A percentile compares a stretch with the other conserved stretches of the same genome.
phyloP scores from a whole-genome alignment of 1,140 invertebrate genomes.

The Drosophila repleta region DNA sequence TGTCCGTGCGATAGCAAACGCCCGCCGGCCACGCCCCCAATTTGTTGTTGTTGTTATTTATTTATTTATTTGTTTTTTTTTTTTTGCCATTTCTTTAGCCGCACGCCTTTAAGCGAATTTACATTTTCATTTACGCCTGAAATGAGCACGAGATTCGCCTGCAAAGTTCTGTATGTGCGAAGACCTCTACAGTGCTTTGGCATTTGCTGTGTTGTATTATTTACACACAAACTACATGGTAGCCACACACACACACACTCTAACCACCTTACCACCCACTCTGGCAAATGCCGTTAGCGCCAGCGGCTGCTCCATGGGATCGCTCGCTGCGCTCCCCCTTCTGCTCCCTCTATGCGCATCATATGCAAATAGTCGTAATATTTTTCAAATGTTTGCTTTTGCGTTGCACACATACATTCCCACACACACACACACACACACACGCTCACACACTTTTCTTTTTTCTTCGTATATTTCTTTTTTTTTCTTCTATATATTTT shows the following conservation, averaged over 20 bases:
- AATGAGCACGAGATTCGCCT: constrained; percentile 68
- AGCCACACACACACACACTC: constrained; percentile 11
- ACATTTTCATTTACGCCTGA: constrained; percentile 76
- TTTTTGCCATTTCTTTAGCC: constrained; percentile 30
- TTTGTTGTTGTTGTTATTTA: neutral
- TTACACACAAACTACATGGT: constrained; percentile 57
- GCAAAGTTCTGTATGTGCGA: constrained; percentile 16
- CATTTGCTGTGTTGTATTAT: constrained; percentile 61
- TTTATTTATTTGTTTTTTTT: neutral
- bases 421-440: constrained; percentile 26
- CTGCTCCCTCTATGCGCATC: constrained; percentile 46
- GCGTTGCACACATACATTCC: constrained; percentile 48
- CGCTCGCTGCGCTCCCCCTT: neutral
- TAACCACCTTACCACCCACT: constrained; percentile 9
- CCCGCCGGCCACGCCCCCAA: neutral
- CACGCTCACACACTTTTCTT: constrained; percentile 11
- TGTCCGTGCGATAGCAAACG: neutral
- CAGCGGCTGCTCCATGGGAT: constrained; percentile 27
- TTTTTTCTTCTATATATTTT: constrained; percentile 6
- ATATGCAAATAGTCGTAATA: constrained; percentile 81
- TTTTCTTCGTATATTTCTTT: constrained; percentile 22
- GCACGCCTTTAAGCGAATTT: constrained; percentile 67
- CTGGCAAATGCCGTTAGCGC: constrained; percentile 42
- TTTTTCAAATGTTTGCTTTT: constrained; percentile 81
- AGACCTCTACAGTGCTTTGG: constrained; percentile 23